Conservation (phyloP, 2,888 invertebrate genomes). For the Encarsia formosa region DNA sequence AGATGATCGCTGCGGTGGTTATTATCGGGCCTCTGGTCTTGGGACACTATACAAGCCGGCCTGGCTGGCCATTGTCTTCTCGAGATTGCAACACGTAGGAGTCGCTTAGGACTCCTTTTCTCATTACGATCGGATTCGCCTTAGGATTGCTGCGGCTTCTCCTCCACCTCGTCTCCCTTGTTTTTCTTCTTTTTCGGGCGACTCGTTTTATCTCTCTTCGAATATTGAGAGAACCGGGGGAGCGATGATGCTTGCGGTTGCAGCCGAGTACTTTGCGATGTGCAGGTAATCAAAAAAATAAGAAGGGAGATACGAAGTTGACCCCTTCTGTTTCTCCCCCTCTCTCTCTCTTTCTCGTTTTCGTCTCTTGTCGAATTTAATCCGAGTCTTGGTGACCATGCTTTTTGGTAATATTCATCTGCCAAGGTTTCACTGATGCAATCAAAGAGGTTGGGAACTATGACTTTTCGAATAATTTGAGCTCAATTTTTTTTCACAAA, state of each 20-base stretch:
- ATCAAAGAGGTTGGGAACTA: too few relatives aligned
- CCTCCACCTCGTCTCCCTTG: constrained; percentile 28
- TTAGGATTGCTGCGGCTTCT: constrained; percentile 8
- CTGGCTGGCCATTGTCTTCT: constrained; percentile 46
- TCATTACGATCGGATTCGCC: constrained; percentile 27
- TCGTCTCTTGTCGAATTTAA: too few relatives aligned
- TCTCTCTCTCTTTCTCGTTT: background rate
- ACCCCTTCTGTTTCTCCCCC: background rate
- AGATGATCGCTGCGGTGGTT: constrained; percentile 39
- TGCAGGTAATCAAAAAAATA: too few relatives aligned
- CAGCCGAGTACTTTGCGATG: too few relatives aligned
- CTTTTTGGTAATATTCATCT: too few relatives aligned
- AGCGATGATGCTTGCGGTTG: constrained; percentile 11
- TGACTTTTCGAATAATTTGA: too few relatives aligned
- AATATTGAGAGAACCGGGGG: constrained; percentile 17
- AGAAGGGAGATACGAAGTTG: too few relatives aligned
- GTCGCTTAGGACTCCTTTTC: constrained; percentile 32
- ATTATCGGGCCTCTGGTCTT: constrained; percentile 47
- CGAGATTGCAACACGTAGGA: constrained; percentile 51
- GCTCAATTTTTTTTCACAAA: too few relatives aligned
- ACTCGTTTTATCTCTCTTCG: constrained; percentile 10
- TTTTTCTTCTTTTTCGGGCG: constrained; percentile 5
- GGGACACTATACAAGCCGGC: constrained; percentile 36
- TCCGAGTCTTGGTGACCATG: too few relatives aligned
- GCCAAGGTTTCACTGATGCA: too few relatives aligned